Evolutionary conservation across 2,113 vertebrate genomes (phyloP).

Genomic region (Vimba vimba): DNA sequence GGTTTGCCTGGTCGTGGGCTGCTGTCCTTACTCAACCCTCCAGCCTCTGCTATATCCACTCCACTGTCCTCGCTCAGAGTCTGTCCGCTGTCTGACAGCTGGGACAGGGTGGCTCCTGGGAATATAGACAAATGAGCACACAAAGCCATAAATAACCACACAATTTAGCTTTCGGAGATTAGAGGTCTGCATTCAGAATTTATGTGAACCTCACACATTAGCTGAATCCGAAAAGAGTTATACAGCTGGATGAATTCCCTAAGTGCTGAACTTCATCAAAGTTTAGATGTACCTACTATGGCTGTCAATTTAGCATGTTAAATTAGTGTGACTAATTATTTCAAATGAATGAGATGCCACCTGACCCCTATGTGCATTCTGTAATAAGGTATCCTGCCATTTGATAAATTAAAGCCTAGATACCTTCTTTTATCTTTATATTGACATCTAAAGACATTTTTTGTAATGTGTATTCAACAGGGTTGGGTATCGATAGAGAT

Average conservation of each 20-base stretch:
- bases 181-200: constrained; percentile 18
- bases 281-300: not conserved
- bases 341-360: not conserved
- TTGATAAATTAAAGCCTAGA: not conserved
- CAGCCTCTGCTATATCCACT: constrained; percentile 89
- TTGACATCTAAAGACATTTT: not conserved
- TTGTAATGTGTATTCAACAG: not conserved
- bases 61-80: constrained; percentile 97
- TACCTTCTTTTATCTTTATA: not conserved
- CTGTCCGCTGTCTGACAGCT: constrained; percentile 95
- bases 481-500: not conserved
- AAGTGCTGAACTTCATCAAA: constrained; percentile 15
- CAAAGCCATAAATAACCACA: constrained; percentile 24
- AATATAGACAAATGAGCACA: constrained; percentile 28
- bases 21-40: constrained; percentile 81
- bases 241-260: constrained; percentile 19
- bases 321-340: constrained; percentile 5
- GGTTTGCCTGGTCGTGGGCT: constrained; percentile 77
- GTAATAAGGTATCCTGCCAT: not conserved
- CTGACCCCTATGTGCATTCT: not conserved
- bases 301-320: not conserved
- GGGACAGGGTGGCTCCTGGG: constrained; percentile 88
- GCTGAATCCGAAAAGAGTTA: constrained; percentile 28
- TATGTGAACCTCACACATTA: constrained; percentile 24
- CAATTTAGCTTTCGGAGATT: not conserved